Percentiles rank a stretch among this genome's conserved stretches.
phyloP scores from a whole-genome alignment of 2,797 vertebrate species.

The Chiloscyllium punctatum region DNA sequence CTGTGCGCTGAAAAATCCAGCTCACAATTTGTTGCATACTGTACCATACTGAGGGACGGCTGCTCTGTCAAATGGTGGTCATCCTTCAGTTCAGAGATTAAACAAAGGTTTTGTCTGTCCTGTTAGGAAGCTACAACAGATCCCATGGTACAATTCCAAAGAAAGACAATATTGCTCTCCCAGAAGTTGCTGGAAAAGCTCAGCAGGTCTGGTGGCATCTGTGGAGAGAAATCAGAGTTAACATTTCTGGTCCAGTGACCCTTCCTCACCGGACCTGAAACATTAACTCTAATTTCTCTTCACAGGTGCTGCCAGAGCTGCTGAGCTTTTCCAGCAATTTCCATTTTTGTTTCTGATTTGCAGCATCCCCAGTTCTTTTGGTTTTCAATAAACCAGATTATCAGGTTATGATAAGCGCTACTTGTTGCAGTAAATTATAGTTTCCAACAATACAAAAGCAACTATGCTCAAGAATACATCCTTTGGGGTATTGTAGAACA shows the following conservation, averaged over 20 bases:
- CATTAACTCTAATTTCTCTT: too few relatives aligned
- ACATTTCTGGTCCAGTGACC: too few relatives aligned
- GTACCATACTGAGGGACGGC: neutral
- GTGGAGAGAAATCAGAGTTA: too few relatives aligned
- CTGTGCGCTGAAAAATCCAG: neutral
- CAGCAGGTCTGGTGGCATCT: too few relatives aligned
- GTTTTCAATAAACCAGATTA: neutral
- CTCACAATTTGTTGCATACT: neutral
- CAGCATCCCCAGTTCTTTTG: too few relatives aligned
- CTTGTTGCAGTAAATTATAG: too few relatives aligned
- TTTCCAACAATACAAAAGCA: neutral
- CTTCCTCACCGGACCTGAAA: too few relatives aligned
- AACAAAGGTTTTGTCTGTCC: neutral
- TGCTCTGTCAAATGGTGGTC: neutral
- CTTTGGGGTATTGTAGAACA: too few relatives aligned
- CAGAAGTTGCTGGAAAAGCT: too few relatives aligned
- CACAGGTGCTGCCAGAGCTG: too few relatives aligned
- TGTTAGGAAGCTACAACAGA: neutral
- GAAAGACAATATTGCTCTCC: neutral
- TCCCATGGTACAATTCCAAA: neutral
- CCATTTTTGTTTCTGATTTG: too few relatives aligned
- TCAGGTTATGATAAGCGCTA: neutral
- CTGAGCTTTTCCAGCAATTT: too few relatives aligned
- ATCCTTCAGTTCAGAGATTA: neutral
- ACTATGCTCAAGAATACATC: neutral